Conservation (phyloP, 2,888 invertebrate genomes). For the Protodeltote pygarga region DNA sequence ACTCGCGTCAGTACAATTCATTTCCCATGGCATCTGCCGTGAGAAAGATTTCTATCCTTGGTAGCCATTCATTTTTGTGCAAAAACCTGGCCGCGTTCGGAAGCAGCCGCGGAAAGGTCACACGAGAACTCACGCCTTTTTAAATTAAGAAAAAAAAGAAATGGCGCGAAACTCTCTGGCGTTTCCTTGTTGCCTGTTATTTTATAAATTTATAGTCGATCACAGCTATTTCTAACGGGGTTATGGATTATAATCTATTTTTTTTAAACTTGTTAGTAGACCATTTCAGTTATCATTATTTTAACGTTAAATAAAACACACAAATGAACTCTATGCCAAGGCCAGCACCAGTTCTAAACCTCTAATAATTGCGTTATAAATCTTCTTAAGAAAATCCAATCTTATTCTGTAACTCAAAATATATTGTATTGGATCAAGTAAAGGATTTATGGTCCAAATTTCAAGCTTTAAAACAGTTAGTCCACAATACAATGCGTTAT, state of each 20-base stretch:
- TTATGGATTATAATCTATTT: too few relatives aligned
- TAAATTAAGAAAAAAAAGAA: constrained; percentile 57
- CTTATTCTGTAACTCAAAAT: constrained; percentile 18
- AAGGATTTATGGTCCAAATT: constrained; percentile 44
- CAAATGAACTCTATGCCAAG: neutral
- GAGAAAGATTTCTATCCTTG: constrained; percentile 82
- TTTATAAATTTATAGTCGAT: too few relatives aligned
- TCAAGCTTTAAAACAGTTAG: constrained; percentile 40
- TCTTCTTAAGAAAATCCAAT: constrained; percentile 10
- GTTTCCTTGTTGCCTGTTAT: constrained; percentile 30
- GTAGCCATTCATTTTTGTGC: constrained; percentile 76
- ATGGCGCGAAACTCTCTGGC: constrained; percentile 38
- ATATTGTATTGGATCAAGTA: constrained; percentile 29
- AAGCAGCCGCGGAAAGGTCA: constrained; percentile 74
- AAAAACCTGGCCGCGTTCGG: constrained; percentile 72
- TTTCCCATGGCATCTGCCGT: constrained; percentile 78
- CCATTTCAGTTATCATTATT: neutral
- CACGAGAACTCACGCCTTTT: constrained; percentile 73
- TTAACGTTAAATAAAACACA: neutral
- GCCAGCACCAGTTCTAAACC: too few relatives aligned
- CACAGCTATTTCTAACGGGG: too few relatives aligned
- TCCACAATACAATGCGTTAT: constrained; percentile 49
- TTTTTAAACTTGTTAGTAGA: too few relatives aligned
- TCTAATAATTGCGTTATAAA: constrained; percentile 9
- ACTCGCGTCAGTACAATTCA: constrained; percentile 58